Conservation (phyloP, 1,140 invertebrate genomes). For the Cotesia glomerata region DNA sequence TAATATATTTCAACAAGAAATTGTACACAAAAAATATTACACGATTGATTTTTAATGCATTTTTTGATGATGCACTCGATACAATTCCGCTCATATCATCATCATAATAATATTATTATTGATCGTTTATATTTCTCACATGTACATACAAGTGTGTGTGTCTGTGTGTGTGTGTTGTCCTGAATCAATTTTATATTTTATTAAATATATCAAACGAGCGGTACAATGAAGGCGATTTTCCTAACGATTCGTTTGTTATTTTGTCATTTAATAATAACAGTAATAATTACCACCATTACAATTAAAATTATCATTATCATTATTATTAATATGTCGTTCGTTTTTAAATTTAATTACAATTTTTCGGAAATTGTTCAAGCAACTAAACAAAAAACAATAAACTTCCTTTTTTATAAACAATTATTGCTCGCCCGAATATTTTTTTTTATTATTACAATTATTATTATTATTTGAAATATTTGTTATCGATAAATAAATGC, state of each 20-base stretch:
- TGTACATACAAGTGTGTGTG: too few species aligned
- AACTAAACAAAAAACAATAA: slow-evolving; percentile 4
- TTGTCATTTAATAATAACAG: not conserved
- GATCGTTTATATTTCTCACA: slow-evolving; percentile 3
- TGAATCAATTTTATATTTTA: not conserved
- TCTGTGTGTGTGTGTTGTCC: too few species aligned
- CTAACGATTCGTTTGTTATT: not conserved
- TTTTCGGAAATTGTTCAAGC: not conserved
- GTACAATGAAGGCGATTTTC: slow-evolving; percentile 3
- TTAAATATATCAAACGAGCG: not conserved
- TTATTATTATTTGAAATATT: not conserved
- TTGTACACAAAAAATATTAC: slow-evolving; percentile 41
- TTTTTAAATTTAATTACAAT: not conserved
- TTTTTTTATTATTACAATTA: not conserved
- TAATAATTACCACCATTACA: not conserved
- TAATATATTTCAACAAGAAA: slow-evolving; percentile 41
- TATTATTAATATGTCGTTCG: not conserved
- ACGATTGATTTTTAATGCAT: slow-evolving; percentile 34
- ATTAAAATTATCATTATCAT: too few species aligned
- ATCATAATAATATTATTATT: not conserved
- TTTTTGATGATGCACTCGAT: slow-evolving; percentile 29
- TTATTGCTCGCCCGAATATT: slow-evolving; percentile 5
- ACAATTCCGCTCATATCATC: slow-evolving; percentile 9
- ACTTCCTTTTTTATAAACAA: not conserved
- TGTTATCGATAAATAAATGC: slow-evolving; percentile 20